Conservation (phyloP, 2,888 invertebrate species). For the Patella caerulea region DNA sequence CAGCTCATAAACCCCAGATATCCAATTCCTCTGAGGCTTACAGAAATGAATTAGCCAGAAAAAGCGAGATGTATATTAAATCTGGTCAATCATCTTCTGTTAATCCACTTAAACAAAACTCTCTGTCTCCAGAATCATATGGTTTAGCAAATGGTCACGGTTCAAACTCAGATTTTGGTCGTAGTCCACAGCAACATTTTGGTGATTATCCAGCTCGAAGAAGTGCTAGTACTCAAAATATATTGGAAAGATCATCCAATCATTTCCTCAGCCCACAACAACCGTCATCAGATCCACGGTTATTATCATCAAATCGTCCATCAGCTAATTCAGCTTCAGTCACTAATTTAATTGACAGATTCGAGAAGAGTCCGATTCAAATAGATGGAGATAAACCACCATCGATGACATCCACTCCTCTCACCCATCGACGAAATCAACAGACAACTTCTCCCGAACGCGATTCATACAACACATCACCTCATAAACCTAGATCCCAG, state of each 20-base stretch:
- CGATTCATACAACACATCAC: slow-evolving; percentile 14
- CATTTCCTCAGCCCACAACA: background rate
- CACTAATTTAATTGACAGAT: slow-evolving; percentile 52
- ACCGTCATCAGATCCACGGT: background rate
- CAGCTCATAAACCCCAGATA: slow-evolving; percentile 34
- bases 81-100: background rate
- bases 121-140: slow-evolving; percentile 6
- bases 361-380: slow-evolving; percentile 45
- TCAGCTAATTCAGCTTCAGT: slow-evolving; percentile 43
- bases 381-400: slow-evolving; percentile 40
- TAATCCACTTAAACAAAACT: background rate
- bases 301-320: background rate
- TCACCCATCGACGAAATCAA: slow-evolving; percentile 39
- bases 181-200: slow-evolving; percentile 2
- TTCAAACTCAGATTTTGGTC: slow-evolving; percentile 7
- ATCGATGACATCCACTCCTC: slow-evolving; percentile 56
- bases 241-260: slow-evolving; percentile 22
- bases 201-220: slow-evolving; percentile 18
- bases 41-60: slow-evolving; percentile 37
- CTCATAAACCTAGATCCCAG: background rate
- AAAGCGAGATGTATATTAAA: slow-evolving; percentile 38
- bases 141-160: background rate
- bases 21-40: slow-evolving; percentile 34
- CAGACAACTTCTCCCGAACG: slow-evolving; percentile 13
- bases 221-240: slow-evolving; percentile 35